Base-by-base conservation (phyloP, 1,140 invertebrate genomes). In the Cherax destructor region DNA sequence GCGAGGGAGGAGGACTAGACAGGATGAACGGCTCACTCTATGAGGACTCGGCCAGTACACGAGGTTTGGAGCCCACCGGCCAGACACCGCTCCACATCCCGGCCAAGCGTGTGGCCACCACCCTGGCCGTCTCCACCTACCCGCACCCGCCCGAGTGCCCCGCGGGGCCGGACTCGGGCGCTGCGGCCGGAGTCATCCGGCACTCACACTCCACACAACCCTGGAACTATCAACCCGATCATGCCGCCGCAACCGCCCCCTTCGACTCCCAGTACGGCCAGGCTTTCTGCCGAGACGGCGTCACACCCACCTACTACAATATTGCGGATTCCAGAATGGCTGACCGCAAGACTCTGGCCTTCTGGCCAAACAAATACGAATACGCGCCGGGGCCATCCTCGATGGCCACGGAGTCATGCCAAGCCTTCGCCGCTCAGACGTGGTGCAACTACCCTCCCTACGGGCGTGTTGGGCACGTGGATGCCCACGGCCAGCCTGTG, bases 1-100 rank as follows among this genome's bases (percentile, higher is more conserved):
- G 90, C 76, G 91, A 89, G 79, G 91, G 92, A 90, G 92, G 86
- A 83, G 92, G 91, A 84, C 80, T 90, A 92, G 93, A 93, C 92
- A 93, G 93, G 88, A 93, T 93, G 93, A 93, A 93, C 93, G 93
- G 93, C 79, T 92, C 93, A 72, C 90, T 93, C 80, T 93, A 93
- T 92, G 93, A 93, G 83, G 93, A 93, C 76, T 80, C 93, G 92
- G 93, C 90, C 78, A 78, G 81, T 81, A 85, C 93, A 50, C 86
- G 91, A 91, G 88, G 89, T 59, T 76, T 90, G 83, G 92, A 93
- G 95, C 92, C 93, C 86, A 76, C 92, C 96, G 72, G 84, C 94
- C 95, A 92, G 83, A 96, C 96, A 18, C 97, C 97, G 6, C 95
- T 97, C 1, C 97, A 98, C 95, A 97, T 98, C 95, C 97, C 97